Base-by-base conservation (phyloP, 2,113 vertebrate species). In the Ciconia stormi region DNA sequence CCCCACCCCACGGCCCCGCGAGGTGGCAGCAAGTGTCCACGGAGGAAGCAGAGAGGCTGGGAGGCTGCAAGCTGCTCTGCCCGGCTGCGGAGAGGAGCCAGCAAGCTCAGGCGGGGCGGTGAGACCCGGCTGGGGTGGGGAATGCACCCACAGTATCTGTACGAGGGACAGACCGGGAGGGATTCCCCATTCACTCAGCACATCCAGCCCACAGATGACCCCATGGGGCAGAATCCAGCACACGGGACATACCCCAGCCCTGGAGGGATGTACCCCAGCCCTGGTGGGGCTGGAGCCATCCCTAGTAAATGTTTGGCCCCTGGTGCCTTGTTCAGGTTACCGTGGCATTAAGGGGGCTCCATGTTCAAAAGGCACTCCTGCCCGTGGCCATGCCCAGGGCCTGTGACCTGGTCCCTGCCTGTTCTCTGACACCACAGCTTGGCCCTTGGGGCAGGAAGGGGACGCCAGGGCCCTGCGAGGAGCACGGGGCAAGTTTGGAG, bases 21-120 rank as follows among this genome's bases (percentile, higher is more conserved):
- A 92, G 93, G 74, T 80, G 89, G 93, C 89, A 94, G 93, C 85
- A 94, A 40, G 30, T 3, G 34, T 5, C 67, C 62, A 11, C 7
- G 16, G 67, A 63, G 49, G 30, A 27, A 9, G 40, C 26, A 3
- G 32, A 17, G 61, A 2, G 11, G 6, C 19, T 6, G 52, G 30
- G 36, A 55, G 21, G 69, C 22, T 19, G 47, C 25, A 5, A 34
- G 29, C 8, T 42, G 62, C 55, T 23, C 66, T n/a, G 13, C 29
- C 26, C 6, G 15, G 23, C 40, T 38, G 42, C 10, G 8, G 38
- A 17, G 16, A 25, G 36, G 8, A 18, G 18, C 10, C 86, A 9
- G 49, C 16, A 9, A 34, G 36, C 25, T 26, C 18, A 10, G 22
- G 23, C 22, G 30, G 2, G 25, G 36, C 7, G 13, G 2, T 8